Evolutionary conservation across 2,797 vertebrate genomes (phyloP), one percentile per base, ranked within the genome.

Genomic region (Falco biarmicus): DNA sequence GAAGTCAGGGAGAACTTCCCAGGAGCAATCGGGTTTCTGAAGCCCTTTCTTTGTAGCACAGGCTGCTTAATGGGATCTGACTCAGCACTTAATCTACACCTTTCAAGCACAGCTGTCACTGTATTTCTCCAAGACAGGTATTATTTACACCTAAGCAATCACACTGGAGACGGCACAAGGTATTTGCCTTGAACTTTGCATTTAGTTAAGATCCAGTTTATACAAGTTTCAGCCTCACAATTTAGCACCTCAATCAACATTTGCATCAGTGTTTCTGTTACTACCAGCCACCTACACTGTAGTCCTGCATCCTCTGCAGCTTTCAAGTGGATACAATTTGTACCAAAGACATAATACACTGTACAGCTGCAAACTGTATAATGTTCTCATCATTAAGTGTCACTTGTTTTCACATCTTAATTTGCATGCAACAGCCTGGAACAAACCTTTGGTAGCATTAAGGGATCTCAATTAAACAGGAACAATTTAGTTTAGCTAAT

Each of bases 361-460:
- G 50, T 93, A 95, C 95, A 96, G 94, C 94, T 97, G 95, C 92
- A 96, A 89, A 96, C 76, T 81, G 75, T 79, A 59, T 85, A 84
- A 93, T 93, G 75, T 66, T 92, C 81, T 76, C 94, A 92, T 96
- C 95, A 95, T 96, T 90, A 96, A 96, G 90, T 89, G 75, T 78
- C 95, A 81, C 94, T 96, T 96, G 96, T 96, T 97, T 96, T 92
- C 92, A 91, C n/a, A 2, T 91, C 90, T 97, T 84, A 53, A 95
- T 96, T 96, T 96, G 92, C 92, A 97, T 92, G 89, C 76, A 97
- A 95, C 93, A 97, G 96, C 92, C 84, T 88, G 84, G 65, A 94
- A 89, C 7, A 18, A 96, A 93, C 94, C 92, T 94, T 66, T 60
- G 75, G 78, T 89, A 95, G 76, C 65, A 66, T 91, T 92, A 94